Base-by-base conservation (phyloP, 2,113 vertebrate genomes). In the Gallinago media region DNA sequence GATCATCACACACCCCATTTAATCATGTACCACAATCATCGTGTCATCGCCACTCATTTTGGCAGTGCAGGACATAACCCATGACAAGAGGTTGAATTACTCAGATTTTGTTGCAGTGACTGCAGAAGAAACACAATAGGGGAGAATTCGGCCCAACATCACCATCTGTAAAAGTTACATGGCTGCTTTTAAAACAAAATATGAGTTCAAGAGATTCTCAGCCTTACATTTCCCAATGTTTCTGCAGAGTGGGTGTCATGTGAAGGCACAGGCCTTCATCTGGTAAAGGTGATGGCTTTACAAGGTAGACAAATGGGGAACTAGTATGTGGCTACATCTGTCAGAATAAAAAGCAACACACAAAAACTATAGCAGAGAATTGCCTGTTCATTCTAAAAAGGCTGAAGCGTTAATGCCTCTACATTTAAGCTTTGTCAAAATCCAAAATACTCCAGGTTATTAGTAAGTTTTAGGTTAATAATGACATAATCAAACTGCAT, bases 121-220 rank as follows among this genome's bases (percentile, higher is more conserved):
- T 88, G 18, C 11, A 55, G 55, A 85, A 82, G n/a, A 89, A 94
- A 90, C 46, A 92, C 83, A 94, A 67, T 80, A 73, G 78, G 29
- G 44, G 18, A 89, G 46, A 66, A 73, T 63, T 70, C 67, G 78
- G 56, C 67, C 32, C 42, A 27, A 55, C 36, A 55, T 38, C 42
- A 80, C 36, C 65, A 81, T 71, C 38, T 84, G 59, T 40, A 50
- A 56, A 75, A 85, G 54, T 18, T 52, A 46, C 7, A 63, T 11
- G n/a, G 52, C 36, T 58, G 44, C 4, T 84, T 92, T 81, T 75
- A 85, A 88, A 84, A 61, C 18, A 90, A 67, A 88, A 63, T 10
- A 84, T 9, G 12, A 50, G 54, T 62, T 89, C 50, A 83, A 65
- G 49, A 19, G 16, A 8, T 66, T 70, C 78, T 79, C 47, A 74